Evolutionary conservation across 2,888 invertebrate genomes (phyloP), one percentile per base, ranked within the genome.

Genomic region (Amphipyra berbera): DNA sequence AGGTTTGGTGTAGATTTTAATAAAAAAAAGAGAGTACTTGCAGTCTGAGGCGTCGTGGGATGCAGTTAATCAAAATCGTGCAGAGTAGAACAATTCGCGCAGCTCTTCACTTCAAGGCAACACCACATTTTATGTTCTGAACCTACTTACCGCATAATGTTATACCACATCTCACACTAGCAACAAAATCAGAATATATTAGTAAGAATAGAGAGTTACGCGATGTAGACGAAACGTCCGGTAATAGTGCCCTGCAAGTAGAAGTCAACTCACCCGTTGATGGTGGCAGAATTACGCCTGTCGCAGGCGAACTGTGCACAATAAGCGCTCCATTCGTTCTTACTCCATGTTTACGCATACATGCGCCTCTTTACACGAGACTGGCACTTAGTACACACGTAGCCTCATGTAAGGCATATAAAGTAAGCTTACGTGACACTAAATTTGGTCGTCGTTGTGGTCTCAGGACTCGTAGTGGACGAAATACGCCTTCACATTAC

Each of bases 401-500:
- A 48, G 37, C 21, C 40, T 57, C 30, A 38, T 58, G 45, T 53
- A 47, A 45, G 46, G 41, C 35, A 40, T 35, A 21, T 45, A 45
- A 60, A 54, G 42, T 54, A 44, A 9, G 45, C 33, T 61, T 62
- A 73, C 50, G 41, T 68, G 57, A 50, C 44, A 48, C 37, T 33
- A 15, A 30, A 57, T 50, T 15, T 30, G 14, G 27, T 50, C 9
- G 35, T 41, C 38, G 33, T 30, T 50, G 35, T 45, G 21, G 50
- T 61, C 50, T 42, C 38, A 40, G 33, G 38, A 38, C 46, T 46
- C 45, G 15, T 49, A 38, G 53, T 50, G 48, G 67, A 69, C 69
- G 61, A 66, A 68, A 68, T 68, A 50, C 73, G 78, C 71, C 76
- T 64, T 64, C 73, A 67, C 71, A 70, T 61, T 52, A 61, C 67